Percentiles rank a stretch among this genome's conserved stretches.
phyloP scores from a whole-genome alignment of 2,888 invertebrate species.

The Cybosia mesomella region DNA sequence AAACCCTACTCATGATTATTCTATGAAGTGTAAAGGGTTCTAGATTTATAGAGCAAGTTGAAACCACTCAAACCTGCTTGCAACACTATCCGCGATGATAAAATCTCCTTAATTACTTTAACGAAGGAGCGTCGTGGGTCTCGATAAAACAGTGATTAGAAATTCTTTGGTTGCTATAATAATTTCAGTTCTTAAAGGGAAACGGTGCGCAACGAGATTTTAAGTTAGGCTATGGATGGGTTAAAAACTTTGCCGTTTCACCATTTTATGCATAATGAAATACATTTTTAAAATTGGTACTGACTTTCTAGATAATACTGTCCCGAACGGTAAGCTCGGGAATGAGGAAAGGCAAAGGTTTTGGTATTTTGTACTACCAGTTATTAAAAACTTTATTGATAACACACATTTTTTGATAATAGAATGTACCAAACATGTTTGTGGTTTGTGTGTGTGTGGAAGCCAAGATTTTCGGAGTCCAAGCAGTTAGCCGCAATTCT shows the following conservation, averaged over 20 bases:
- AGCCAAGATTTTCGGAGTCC: too few relatives aligned
- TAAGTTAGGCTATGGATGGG: conserved; percentile 35
- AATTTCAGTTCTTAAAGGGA: conserved; percentile 49
- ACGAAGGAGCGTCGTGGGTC: conserved; percentile 50
- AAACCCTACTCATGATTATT: conserved; percentile 74
- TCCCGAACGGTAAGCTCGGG: not conserved
- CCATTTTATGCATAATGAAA: conserved; percentile 24
- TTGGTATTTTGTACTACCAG: too few relatives aligned
- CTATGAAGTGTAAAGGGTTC: conserved; percentile 80
- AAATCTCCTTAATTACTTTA: conserved; percentile 72
- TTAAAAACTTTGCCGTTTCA: conserved; percentile 32
- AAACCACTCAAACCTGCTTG: conserved; percentile 63
- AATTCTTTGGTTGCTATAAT: conserved; percentile 57
- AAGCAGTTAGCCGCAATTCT: too few relatives aligned
- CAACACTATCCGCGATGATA: conserved; percentile 67
- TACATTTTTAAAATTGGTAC: conserved; percentile 5
- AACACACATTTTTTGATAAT: not conserved
- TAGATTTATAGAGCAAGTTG: conserved; percentile 80
- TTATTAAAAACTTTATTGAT: too few relatives aligned
- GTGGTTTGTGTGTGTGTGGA: not conserved
- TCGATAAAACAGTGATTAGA: conserved; percentile 57
- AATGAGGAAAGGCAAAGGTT: too few relatives aligned
- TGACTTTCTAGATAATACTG: not conserved
- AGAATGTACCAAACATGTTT: too few relatives aligned
- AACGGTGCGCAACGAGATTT: conserved; percentile 40